Base-by-base conservation (phyloP, 2,888 invertebrate species). In the Aleiodes testaceus region DNA sequence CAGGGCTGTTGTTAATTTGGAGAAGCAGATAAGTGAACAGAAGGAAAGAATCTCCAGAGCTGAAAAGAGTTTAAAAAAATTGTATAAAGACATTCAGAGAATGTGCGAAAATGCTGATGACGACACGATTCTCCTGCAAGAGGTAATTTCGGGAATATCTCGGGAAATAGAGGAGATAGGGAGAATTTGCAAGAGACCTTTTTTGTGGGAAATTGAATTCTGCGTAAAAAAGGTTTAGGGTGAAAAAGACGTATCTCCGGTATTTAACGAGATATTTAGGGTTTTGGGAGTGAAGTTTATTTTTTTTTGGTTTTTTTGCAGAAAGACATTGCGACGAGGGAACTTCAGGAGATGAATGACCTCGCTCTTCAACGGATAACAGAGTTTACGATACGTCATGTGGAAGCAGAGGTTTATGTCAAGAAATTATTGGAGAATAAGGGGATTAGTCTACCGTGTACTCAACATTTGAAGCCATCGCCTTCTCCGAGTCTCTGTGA, bases 281-380 rank as follows among this genome's bases (percentile, higher is more conserved):
- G 5, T 26, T 26, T 26, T 1, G n/a, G n/a, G n/a, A n/a, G n/a
- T n/a, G n/a, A n/a, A n/a, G n/a, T n/a, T n/a, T n/a, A n/a, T n/a
- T n/a, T 26, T 26, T 1, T 26, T 26, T 1, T 26, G 3, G 0
- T 26, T 22, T 26, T 26, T 26, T 87, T 84, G 55, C 78, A 91
- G 90, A 88, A 88, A 79, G 92, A 92, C 74, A 87, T 92, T 26
- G 88, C 88, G 63, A 84, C 91, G 9, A 88, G 90, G 16, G 91
- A 91, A 78, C 78, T 92, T n/a, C 89, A 90, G 80, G 90, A 91
- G 72, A 88, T 90, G 14, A 93, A 92, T 79, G 88, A 88, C 20
- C 85, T 87, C 59, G 90, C 89, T 0, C 81, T 92, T 2, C 90
- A 91, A 77, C 88, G 90, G 59, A 81, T 93, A 11, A 85, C 89